These are phyloP conservation scores for Antechinus stuartii DNA, from an alignment of 2,113 vertebrate species.

Conservation along the genomic window DNA sequence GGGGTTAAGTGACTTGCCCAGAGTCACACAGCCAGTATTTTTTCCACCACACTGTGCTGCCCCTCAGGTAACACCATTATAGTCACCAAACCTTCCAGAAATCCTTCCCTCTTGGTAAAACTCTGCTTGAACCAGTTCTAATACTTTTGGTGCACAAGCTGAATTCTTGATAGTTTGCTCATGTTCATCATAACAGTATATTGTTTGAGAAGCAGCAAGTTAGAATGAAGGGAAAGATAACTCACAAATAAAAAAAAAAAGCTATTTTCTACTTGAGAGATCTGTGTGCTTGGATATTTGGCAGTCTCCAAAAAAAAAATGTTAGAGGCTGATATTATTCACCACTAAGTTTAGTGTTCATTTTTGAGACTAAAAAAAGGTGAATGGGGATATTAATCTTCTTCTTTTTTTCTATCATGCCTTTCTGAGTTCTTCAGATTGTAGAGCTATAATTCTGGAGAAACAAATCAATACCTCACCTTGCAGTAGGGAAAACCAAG, in stretches of 20 bases:
- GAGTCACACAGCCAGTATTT: background rate
- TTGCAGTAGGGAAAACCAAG: conserved; percentile 32
- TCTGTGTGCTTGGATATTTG: background rate
- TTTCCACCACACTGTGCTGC: background rate
- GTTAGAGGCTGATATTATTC: conserved; percentile 34
- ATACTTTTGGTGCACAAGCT: background rate
- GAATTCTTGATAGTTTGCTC: background rate
- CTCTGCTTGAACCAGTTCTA: background rate
- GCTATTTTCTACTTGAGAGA: conserved; percentile 69
- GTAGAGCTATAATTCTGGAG: conserved; percentile 33
- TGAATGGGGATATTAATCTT: conserved; percentile 53
- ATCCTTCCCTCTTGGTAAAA: background rate
- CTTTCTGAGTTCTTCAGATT: conserved; percentile 32
- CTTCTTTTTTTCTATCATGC: background rate
- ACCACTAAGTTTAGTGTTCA: background rate
- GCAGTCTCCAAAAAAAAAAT: conserved; percentile 22
- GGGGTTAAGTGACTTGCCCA: too few species aligned
- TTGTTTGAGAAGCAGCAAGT: conserved; percentile 42
- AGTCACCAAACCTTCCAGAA: background rate
- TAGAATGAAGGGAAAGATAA: conserved; percentile 49
- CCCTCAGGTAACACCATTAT: background rate
- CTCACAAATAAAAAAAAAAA: conserved; percentile 47
- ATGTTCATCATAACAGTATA: conserved; percentile 45
- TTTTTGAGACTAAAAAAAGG: conserved; percentile 46
- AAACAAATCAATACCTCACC: conserved; percentile 14